phyloP scores from a whole-genome alignment of 2,797 vertebrate genomes.

The Dipus sagitta region DNA sequence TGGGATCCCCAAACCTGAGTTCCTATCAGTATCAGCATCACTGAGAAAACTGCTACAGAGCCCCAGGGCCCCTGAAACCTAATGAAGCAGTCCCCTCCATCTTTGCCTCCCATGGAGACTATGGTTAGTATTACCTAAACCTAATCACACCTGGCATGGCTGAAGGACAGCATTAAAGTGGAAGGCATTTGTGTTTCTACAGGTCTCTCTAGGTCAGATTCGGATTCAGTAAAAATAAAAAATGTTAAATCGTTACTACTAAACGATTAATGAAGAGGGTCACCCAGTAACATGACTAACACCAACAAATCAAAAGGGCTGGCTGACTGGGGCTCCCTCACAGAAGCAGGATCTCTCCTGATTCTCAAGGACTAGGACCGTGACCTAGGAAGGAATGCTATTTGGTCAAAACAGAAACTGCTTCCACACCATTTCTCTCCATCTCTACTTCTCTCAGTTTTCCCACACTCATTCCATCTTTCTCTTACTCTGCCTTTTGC shows the following conservation, averaged over 20 bases:
- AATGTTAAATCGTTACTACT: neutral
- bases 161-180: neutral
- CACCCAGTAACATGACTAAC: neutral
- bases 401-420: neutral
- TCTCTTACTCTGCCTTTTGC: conserved; percentile 10
- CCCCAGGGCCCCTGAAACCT: neutral
- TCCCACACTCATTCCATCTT: neutral
- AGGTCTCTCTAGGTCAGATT: conserved; percentile 42
- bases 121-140: neutral
- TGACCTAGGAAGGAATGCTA: neutral
- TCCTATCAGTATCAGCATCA: neutral
- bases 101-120: neutral
- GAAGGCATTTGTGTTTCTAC: neutral
- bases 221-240: neutral
- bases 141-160: neutral
- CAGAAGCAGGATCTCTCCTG: neutral
- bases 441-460: neutral
- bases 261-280: neutral
- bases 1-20: neutral
- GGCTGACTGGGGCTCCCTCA: neutral
- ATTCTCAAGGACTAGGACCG: neutral
- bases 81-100: neutral
- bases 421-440: neutral
- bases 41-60: neutral
- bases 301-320: neutral